Evolutionary conservation across 64 coral and sea anemone genomes (phyloP).

Genomic region (Montipora efflorescens): DNA sequence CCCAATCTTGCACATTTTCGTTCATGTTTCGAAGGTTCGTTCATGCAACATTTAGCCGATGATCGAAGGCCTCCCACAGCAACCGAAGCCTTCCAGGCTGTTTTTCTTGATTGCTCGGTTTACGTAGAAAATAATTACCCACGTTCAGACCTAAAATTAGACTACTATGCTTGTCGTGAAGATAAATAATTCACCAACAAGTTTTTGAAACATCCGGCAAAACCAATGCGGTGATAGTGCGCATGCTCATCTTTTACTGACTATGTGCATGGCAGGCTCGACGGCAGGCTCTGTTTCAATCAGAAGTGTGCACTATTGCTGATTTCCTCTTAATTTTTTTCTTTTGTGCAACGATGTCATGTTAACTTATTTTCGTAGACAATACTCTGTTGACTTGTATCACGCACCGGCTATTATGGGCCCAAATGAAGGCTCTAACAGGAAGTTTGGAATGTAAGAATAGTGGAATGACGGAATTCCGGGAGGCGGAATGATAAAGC

Average conservation of each 20-base stretch:
- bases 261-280: constrained; percentile 1
- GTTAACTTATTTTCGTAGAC: too few species aligned
- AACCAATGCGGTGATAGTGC: constrained; percentile 32
- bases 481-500: too few species aligned
- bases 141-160: constrained; percentile 23
- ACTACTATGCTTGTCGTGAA: constrained; percentile 19
- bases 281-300: too few species aligned
- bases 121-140: constrained; percentile 31
- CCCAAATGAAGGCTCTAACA: too few species aligned
- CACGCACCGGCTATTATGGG: too few species aligned
- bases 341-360: too few species aligned
- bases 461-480: too few species aligned
- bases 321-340: too few species aligned
- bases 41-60: constrained; percentile 7
- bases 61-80: neutral
- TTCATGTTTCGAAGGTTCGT: constrained; percentile 43
- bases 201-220: constrained; percentile 87
- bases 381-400: too few species aligned
- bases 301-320: too few species aligned
- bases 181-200: constrained; percentile 57
- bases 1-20: constrained; percentile 42
- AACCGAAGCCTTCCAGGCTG: neutral
- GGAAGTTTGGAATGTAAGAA: too few species aligned
- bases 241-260: neutral
- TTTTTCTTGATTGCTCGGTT: constrained; percentile 10